A percentile compares a stretch with the other conserved stretches of the same genome.
These are phyloP conservation scores for Ectemnius cavifrons DNA, from an alignment of 2,888 invertebrate species.

Conservation along the genomic window DNA sequence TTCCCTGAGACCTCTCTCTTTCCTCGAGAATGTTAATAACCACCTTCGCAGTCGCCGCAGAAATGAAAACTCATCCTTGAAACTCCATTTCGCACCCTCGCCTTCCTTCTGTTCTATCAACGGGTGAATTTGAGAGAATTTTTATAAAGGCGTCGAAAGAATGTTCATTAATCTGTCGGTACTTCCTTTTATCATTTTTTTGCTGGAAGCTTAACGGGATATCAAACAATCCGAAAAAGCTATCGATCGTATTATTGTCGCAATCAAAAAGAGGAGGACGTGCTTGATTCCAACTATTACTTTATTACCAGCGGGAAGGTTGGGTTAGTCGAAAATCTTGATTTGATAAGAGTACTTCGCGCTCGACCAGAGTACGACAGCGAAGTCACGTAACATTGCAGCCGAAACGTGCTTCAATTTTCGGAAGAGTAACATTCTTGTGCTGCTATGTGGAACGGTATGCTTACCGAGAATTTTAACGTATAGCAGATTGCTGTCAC, in stretches of 20 bases:
- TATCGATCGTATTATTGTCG: background rate
- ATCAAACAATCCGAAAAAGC: background rate
- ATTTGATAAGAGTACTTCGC: background rate
- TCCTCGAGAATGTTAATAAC: background rate
- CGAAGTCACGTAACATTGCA: constrained; percentile 59
- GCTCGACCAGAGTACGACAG: background rate
- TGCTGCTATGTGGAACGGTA: constrained; percentile 16
- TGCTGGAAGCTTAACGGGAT: too few relatives aligned
- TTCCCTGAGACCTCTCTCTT: background rate
- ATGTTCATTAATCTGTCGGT: too few relatives aligned
- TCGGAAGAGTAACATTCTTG: constrained; percentile 43
- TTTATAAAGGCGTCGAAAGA: background rate
- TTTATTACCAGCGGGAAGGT: background rate
- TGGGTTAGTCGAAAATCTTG: constrained; percentile 2
- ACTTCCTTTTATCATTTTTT: too few relatives aligned
- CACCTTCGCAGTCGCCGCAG: background rate
- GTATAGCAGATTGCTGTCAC: constrained; percentile 28
- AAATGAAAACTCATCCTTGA: background rate
- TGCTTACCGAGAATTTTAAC: constrained; percentile 42
- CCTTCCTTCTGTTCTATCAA: background rate
- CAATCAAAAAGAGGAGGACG: background rate
- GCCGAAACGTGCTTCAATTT: constrained; percentile 65
- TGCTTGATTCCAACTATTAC: background rate
- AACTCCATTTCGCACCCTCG: background rate
- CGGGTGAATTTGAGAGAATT: background rate